These are phyloP conservation scores for Ptychadena robeensis DNA, from an alignment of 2,797 vertebrate genomes.

Conservation along the genomic window DNA sequence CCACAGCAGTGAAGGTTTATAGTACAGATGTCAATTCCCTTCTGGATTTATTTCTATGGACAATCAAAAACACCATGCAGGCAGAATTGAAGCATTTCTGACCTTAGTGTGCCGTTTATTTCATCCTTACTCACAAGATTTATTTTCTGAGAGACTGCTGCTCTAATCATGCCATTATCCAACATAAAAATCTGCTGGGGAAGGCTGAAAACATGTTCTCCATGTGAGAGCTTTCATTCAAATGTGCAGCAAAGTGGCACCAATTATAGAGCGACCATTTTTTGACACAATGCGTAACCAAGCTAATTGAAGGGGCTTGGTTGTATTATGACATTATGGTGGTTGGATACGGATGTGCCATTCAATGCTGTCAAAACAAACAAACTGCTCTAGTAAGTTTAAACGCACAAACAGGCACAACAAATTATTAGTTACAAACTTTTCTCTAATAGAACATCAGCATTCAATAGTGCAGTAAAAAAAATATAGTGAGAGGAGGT, in stretches of 20 bases:
- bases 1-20: background rate
- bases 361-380: constrained; percentile 72
- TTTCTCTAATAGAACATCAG: constrained; percentile 59
- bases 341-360: constrained; percentile 53
- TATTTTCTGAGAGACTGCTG: constrained; percentile 50
- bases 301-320: constrained; percentile 67
- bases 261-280: constrained; percentile 59
- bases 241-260: constrained; percentile 59
- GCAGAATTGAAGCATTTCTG: constrained; percentile 50
- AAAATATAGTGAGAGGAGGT: constrained; percentile 66
- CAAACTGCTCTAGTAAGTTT: constrained; percentile 66
- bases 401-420: constrained; percentile 66
- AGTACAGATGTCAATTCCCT: background rate
- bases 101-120: constrained; percentile 56
- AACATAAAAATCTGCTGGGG: constrained; percentile 48
- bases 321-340: constrained; percentile 62
- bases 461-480: constrained; percentile 63
- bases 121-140: constrained; percentile 43
- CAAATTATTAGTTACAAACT: constrained; percentile 67
- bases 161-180: constrained; percentile 58
- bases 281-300: background rate
- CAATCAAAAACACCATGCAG: constrained; percentile 30
- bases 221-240: constrained; percentile 61
- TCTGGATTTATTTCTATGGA: background rate
- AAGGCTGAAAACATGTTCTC: constrained; percentile 58